Percentiles rank a stretch among this genome's conserved stretches.
phyloP scores from a whole-genome alignment of 2,888 invertebrate species.

The Euzophera pinguis region DNA sequence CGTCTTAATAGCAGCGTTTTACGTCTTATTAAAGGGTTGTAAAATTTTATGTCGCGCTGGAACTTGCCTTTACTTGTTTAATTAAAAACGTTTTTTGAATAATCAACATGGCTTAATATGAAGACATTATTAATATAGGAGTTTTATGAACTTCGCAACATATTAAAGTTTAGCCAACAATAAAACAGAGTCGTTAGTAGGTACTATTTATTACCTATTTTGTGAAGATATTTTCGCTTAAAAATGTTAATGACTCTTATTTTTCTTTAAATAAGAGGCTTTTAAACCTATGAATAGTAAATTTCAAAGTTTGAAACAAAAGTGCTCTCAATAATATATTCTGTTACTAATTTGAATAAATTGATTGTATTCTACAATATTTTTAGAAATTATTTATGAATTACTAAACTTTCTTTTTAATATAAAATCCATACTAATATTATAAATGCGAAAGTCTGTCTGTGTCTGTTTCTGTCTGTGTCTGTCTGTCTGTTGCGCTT shows the following conservation, averaged over 20 bases:
- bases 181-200: no score
- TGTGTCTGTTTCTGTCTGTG: no score
- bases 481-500: no score
- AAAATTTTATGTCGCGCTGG: slow-evolving; percentile 69
- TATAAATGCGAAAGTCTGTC: no score
- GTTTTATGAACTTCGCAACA: slow-evolving; percentile 25
- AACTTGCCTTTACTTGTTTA: slow-evolving; percentile 62
- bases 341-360: neutral
- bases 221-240: no score
- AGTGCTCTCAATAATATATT: neutral
- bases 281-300: neutral
- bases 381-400: no score
- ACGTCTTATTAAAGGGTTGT: slow-evolving; percentile 77
- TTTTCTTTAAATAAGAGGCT: neutral
- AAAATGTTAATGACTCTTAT: no score
- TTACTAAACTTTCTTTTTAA: neutral
- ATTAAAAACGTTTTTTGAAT: slow-evolving; percentile 76
- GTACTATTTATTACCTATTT: neutral
- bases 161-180: no score
- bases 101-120: slow-evolving; percentile 66
- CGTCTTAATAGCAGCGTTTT: slow-evolving; percentile 60
- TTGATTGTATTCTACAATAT: no score
- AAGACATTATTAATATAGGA: slow-evolving; percentile 42
- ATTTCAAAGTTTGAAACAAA: neutral
- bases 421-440: no score